phyloP scores from a whole-genome alignment of 2,113 vertebrate genomes.

The Bos javanicus region DNA sequence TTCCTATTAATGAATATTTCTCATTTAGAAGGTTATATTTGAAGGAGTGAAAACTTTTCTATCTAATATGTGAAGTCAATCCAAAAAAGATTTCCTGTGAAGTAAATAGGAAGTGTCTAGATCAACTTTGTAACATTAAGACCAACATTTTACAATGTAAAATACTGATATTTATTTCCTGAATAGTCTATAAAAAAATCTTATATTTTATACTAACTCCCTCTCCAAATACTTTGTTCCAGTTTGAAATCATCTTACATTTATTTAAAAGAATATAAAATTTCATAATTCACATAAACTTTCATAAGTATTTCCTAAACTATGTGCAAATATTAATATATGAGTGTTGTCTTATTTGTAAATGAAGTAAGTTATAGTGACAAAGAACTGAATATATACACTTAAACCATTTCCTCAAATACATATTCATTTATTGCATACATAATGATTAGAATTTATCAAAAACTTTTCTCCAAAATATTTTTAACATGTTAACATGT shows the following conservation, averaged over 20 bases:
- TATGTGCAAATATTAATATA: background rate
- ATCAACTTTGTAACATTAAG: background rate
- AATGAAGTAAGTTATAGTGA: background rate
- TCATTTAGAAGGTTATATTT: background rate
- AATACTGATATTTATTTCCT: background rate
- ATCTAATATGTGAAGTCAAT: background rate
- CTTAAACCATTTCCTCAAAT: background rate
- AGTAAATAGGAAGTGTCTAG: background rate
- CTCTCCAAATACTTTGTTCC: background rate
- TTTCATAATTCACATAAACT: background rate
- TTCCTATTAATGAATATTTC: background rate
- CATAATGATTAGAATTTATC: background rate
- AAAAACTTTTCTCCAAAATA: background rate
- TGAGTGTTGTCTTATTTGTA: background rate
- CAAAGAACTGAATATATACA: background rate
- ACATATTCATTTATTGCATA: background rate
- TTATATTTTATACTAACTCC: background rate
- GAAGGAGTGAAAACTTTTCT: background rate
- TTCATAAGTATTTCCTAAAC: background rate
- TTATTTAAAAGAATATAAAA: background rate
- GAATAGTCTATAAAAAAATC: background rate
- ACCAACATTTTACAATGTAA: background rate
- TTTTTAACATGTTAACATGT: background rate
- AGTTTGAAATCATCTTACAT: background rate
- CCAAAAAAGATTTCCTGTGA: background rate